Base-by-base conservation (phyloP, 2,113 vertebrate genomes). In the human region DNA sequence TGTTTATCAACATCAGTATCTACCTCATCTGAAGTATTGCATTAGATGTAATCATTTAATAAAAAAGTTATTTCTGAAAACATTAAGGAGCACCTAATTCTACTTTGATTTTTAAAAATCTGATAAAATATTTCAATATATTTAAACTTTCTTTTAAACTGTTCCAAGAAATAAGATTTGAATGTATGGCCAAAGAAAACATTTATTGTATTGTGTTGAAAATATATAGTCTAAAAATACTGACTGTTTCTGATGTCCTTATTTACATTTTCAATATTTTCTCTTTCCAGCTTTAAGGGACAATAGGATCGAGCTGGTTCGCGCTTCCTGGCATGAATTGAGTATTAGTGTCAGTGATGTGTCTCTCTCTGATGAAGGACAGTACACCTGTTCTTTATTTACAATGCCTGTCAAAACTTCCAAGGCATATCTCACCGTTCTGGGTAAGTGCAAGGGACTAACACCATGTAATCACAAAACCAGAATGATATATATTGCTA, bases 381-480 rank as follows among this genome's bases (percentile, higher is more conserved):
- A 99, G 97, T 99, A 99, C 97, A 99, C 99, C 90, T 99, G 99
- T 98, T 99, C 99, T 23, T 99, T 99, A 97, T 99, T 99, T 99
- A 99, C 99, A 81, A 99, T 99, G 99, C 99, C 99, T 93, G 99
- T 99, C 99, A 99, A 99, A 98, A 99, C 99, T 92, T 99, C 99
- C 98, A 99, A 99, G 99, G 99, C 99, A 98, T 99, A 99, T 98
- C 99, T 99, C 97, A 99, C 99, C 2, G 99, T 99, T 93, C 98
- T 99, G 3, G 99, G 99, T 99, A 98, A 99, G 99, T 98, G 50
- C 73, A 50, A 84, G 25, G 48, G 30, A 86, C 52, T 48, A 25
- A 92, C 45, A 79, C 5, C 38, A 32, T 38, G n/a, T 43, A 93
- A 66, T 75, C 84, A 35, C 38, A 82, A 79, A 61, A 23, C 48